Evolutionary conservation across 2,113 vertebrate species (phyloP).

Genomic region (Podarcis muralis): DNA sequence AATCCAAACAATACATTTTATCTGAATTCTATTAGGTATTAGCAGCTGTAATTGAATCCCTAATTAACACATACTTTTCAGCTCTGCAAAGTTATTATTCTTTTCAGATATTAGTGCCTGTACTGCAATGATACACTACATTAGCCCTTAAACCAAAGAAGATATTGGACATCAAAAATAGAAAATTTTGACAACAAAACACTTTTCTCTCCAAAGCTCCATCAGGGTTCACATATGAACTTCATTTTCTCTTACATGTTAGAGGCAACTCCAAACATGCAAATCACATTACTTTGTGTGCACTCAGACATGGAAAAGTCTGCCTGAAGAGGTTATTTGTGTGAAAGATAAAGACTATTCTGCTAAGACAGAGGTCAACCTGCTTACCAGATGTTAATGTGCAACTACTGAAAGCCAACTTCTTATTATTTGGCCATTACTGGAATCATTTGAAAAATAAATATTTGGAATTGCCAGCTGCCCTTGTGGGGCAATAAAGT

Average conservation of each 20-base stretch:
- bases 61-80: conserved; percentile 11
- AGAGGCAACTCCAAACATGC: not conserved
- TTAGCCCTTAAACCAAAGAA: not conserved
- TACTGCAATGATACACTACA: not conserved
- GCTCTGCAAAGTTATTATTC: not conserved
- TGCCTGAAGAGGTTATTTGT: not conserved
- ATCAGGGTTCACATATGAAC: not conserved
- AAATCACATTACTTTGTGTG: not conserved
- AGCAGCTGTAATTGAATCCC: not conserved
- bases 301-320: not conserved
- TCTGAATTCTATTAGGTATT: not conserved
- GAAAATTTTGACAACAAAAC: not conserved
- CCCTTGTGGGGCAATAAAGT: not conserved
- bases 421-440: not conserved
- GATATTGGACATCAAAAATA: not conserved
- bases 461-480: no score
- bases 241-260: not conserved
- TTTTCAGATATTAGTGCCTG: not conserved
- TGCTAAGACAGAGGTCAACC: not conserved
- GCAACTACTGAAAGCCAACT: not conserved
- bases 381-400: not conserved
- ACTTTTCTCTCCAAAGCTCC: not conserved
- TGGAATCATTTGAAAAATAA: no score
- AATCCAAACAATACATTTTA: not conserved
- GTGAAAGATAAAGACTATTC: not conserved